Evolutionary conservation across 2,113 vertebrate genomes (phyloP), one percentile per base, ranked within the genome.

Genomic region (Myotis brandtii): DNA sequence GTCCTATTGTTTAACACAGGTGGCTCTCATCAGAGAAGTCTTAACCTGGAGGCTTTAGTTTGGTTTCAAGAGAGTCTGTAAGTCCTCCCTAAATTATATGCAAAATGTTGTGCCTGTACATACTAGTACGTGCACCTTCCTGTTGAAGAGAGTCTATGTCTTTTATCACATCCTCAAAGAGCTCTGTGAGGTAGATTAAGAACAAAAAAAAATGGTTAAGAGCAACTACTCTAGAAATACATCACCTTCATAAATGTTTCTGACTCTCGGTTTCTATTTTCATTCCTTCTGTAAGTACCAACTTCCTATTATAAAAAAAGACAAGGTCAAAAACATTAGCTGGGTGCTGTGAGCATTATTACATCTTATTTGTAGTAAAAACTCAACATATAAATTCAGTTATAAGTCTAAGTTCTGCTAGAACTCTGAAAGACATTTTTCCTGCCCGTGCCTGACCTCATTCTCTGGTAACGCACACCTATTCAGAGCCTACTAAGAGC

Each of bases 281-380:
- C 56, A 83, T 86, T 96, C 76, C 69, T 96, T 96, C 90, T 90
- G 56, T 96, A 79, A 90, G 89, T 92, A 48, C 90, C 46, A 70
- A 32, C 73, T 95, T 96, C 91, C 6, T 62, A 95, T 94, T 59
- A 95, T 34, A 67, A 73, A 82, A 95, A 95, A 87, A 21, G 32
- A 80, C 89, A 96, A 17, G 76, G 56, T 91, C 83, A 96, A 94
- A 79, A 97, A 81, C 32, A 92, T 96, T 80, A 85, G 97, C 75
- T 73, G 69, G 34, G 91, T 92, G 37, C 72, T 92, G 88, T 34
- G 46, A 75, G 30, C 6, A 37, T 93, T 96, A 88, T 3, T 92
- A 80, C 27, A 84, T 95, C 77, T 97, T 96, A 91, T 95, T 95
- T 95, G 54, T 66, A 95, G n/a, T 90, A 93, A 97, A 93, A 97